Conservation (phyloP, 2,113 vertebrate species). For the Xiphophorus maculatus region DNA sequence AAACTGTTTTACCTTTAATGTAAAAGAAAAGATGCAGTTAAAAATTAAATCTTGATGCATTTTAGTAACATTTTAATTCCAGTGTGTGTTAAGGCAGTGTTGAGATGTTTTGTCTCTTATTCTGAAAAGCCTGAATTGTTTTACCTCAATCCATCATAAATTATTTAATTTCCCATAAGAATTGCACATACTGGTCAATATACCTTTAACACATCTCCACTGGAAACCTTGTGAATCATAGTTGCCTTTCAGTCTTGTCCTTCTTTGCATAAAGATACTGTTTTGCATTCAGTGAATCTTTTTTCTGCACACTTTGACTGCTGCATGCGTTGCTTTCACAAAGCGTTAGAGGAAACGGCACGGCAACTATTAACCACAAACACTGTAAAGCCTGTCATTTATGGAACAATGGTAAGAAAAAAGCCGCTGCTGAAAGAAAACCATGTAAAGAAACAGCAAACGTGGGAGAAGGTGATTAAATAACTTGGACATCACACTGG, state of each 20-base stretch:
- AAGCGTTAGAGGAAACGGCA: no score
- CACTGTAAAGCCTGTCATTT: neutral
- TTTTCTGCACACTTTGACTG: neutral
- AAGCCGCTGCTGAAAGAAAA: neutral
- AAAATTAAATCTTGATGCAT: neutral
- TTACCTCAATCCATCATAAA: neutral
- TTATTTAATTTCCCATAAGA: neutral
- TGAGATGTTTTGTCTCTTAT: neutral
- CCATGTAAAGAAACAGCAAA: neutral
- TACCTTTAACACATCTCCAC: neutral
- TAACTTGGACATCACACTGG: neutral
- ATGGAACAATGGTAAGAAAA: neutral
- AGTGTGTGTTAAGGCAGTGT: neutral
- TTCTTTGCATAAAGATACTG: neutral
- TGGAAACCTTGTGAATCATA: neutral
- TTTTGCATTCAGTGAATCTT: neutral
- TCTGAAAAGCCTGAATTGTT: neutral
- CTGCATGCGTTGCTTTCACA: neutral
- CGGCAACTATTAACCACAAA: neutral
- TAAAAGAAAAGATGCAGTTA: neutral
- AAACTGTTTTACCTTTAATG: neutral
- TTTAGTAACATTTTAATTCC: neutral
- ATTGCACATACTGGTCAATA: neutral
- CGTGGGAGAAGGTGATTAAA: no score
- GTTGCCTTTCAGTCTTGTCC: neutral